A percentile compares a stretch with the other conserved stretches of the same genome.
Conservation (phyloP, 2,888 invertebrate genomes). For the Chirona hameri region DNA sequence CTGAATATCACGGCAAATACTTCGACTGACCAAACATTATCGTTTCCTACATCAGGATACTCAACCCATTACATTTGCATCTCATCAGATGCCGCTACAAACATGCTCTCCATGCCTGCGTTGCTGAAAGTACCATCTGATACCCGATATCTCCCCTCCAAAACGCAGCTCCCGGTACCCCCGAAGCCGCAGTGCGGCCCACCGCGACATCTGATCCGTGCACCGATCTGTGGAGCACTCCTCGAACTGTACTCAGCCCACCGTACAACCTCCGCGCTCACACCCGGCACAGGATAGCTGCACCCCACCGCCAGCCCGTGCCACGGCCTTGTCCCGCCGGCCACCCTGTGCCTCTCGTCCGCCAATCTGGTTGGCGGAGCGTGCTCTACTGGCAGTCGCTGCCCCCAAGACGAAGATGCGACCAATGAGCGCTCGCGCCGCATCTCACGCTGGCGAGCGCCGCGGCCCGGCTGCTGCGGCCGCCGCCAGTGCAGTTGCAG, state of each 20-base stretch:
- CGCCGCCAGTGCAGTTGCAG: slow-evolving; percentile 23
- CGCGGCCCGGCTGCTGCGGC: background rate
- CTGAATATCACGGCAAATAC: too few relatives aligned
- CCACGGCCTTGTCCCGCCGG: background rate
- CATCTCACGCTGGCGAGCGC: background rate
- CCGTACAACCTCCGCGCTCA: background rate
- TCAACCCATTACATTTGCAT: too few relatives aligned
- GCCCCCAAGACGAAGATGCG: slow-evolving; percentile 28
- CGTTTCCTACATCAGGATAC: too few relatives aligned
- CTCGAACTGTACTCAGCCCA: background rate
- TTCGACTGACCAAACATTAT: too few relatives aligned
- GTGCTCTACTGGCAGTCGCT: slow-evolving; percentile 1
- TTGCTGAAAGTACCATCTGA: too few relatives aligned
- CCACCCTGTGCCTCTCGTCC: background rate
- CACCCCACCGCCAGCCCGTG: too few relatives aligned
- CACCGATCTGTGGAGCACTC: background rate
- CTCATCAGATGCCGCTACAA: too few relatives aligned
- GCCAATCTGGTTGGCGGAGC: slow-evolving; percentile 23
- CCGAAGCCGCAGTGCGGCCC: background rate
- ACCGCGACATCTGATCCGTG: background rate
- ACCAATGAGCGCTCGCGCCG: slow-evolving; percentile 2
- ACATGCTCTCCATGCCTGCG: too few relatives aligned
- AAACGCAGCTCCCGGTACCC: background rate
- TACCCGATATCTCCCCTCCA: background rate
- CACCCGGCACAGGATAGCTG: background rate